phyloP scores from a whole-genome alignment of 2,888 invertebrate genomes.

The Steromphala cineraria region DNA sequence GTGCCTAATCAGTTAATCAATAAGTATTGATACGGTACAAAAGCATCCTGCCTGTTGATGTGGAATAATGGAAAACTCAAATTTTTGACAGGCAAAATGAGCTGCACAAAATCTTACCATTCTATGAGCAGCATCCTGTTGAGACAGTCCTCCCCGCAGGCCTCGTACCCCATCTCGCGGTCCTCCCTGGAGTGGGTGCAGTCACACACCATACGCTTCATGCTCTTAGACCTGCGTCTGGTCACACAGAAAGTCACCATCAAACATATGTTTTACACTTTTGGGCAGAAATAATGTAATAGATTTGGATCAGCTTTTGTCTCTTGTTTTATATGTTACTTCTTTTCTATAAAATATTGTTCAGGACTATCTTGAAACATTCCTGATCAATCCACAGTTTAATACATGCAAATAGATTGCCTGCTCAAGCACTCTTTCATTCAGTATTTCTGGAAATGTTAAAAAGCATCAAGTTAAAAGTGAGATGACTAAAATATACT shows the following conservation, averaged over 20 bases:
- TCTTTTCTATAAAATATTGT: neutral
- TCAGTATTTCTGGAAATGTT: neutral
- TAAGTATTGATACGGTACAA: too few species aligned
- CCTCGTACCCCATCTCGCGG: constrained; percentile 86
- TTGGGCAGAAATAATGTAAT: neutral
- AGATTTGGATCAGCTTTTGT: too few species aligned
- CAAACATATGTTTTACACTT: neutral
- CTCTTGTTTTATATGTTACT: too few species aligned
- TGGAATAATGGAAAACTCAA: too few species aligned
- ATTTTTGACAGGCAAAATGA: too few species aligned
- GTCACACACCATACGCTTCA: constrained; percentile 96
- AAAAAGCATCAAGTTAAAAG: too few species aligned
- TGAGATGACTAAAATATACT: too few species aligned
- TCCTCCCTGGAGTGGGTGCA: constrained; percentile 94
- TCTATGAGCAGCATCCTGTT: constrained; percentile 98
- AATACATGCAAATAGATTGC: neutral
- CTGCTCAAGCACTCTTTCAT: too few species aligned
- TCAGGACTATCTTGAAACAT: neutral
- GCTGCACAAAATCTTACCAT: constrained; percentile 84
- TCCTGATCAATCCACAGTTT: neutral
- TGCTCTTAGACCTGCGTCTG: constrained; percentile 80
- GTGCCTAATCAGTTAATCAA: too few species aligned
- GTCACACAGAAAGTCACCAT: neutral
- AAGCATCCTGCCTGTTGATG: too few species aligned
- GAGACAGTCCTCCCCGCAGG: constrained; percentile 96